Evolutionary conservation across 2,797 vertebrate species (phyloP).

Genomic region (Enoplosus armatus): DNA sequence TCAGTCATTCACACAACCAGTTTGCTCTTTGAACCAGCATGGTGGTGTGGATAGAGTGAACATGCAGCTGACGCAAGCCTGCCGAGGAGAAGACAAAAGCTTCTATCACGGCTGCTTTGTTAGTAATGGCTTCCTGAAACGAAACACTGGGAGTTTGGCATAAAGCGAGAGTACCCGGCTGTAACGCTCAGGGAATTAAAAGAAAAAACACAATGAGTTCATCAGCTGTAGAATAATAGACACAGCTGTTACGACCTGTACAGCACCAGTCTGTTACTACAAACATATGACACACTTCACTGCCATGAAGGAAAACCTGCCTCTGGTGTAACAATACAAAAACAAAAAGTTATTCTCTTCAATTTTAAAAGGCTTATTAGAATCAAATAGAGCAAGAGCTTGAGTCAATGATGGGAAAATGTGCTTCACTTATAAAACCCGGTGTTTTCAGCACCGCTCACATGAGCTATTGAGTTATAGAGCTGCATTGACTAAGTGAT

Average conservation of each 20-base stretch:
- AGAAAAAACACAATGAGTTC: slow-evolving; percentile 20
- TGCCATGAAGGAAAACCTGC: neutral
- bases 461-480: neutral
- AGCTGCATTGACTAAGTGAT: slow-evolving; percentile 14
- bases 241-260: slow-evolving; percentile 8
- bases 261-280: neutral
- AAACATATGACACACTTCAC: neutral
- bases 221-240: slow-evolving; percentile 20
- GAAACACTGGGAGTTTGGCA: slow-evolving; percentile 37
- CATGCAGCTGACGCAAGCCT: slow-evolving; percentile 44
- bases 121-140: slow-evolving; percentile 37
- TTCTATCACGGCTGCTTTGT: slow-evolving; percentile 45
- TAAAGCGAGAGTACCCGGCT: slow-evolving; percentile 35
- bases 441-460: neutral
- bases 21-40: slow-evolving; percentile 58
- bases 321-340: neutral
- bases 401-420: neutral
- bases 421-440: neutral
- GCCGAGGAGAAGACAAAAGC: slow-evolving; percentile 58
- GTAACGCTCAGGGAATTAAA: neutral
- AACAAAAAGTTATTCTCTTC: neutral
- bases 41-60: slow-evolving; percentile 55
- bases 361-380: neutral
- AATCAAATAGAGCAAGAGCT: neutral
- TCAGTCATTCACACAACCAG: slow-evolving; percentile 51